Conservation (phyloP, 2,113 vertebrate genomes). For the Platycercus adscitus region DNA sequence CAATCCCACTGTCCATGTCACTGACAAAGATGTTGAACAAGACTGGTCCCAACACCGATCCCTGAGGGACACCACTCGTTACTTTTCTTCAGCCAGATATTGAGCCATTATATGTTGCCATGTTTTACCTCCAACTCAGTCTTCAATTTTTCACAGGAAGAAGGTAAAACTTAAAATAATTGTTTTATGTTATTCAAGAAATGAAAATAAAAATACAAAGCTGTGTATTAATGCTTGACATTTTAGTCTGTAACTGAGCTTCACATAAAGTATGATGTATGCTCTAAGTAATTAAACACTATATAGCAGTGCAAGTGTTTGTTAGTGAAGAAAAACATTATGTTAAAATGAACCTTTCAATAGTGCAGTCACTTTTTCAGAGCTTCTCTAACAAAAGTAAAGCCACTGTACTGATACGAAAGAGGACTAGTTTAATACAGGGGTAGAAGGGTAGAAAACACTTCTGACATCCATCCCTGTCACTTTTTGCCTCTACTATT, state of each 20-base stretch:
- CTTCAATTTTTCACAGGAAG: background rate
- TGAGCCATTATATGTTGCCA: background rate
- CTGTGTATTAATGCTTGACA: background rate
- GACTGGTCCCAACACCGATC: too few species aligned
- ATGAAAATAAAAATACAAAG: background rate
- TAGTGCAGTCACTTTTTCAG: background rate
- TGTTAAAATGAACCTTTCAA: background rate
- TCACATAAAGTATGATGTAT: background rate
- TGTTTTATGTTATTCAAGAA: background rate
- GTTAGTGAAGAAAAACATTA: background rate
- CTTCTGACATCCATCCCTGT: background rate
- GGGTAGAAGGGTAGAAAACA: background rate
- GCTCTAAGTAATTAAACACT: background rate
- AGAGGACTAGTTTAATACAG: background rate
- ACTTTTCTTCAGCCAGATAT: too few species aligned
- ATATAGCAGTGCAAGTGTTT: background rate
- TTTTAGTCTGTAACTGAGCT: background rate
- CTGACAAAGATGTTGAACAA: too few species aligned
- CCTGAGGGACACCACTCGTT: too few species aligned
- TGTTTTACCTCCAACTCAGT: background rate
- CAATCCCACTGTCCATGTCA: too few species aligned
- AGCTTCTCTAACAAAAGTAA: background rate
- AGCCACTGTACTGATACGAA: background rate
- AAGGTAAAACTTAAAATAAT: background rate
- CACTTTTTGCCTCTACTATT: background rate